These are phyloP conservation scores for Gasterosteus nipponicus DNA, from an alignment of 2,113 vertebrate species.

Conservation along the genomic window DNA sequence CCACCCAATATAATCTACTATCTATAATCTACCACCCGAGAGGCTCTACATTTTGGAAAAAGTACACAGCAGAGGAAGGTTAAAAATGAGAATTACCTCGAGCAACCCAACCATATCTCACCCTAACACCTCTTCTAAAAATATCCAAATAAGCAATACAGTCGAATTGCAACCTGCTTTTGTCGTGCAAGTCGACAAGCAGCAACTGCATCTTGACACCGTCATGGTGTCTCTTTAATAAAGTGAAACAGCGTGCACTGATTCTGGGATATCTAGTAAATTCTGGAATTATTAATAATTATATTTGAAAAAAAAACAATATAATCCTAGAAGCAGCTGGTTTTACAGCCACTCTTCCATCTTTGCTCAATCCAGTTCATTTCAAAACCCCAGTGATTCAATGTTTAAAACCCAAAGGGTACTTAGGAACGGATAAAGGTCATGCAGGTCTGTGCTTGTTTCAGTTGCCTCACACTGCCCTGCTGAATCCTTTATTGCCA, in stretches of 20 bases:
- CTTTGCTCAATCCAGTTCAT: background rate
- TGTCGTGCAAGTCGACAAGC: background rate
- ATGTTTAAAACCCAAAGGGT: slow-evolving; percentile 10
- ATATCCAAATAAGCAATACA: background rate
- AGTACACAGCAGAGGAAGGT: background rate
- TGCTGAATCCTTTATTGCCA: slow-evolving; percentile 47
- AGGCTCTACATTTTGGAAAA: slow-evolving; percentile 14
- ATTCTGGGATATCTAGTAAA: background rate
- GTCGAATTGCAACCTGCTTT: background rate
- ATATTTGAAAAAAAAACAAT: background rate
- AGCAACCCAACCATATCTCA: background rate
- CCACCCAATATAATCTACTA: background rate
- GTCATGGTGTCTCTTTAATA: background rate
- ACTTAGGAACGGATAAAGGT: background rate
- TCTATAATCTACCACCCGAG: background rate
- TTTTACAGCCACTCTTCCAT: background rate
- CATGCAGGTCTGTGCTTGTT: slow-evolving; percentile 48
- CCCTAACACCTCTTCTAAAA: background rate
- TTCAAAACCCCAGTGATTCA: slow-evolving; percentile 7
- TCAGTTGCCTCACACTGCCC: slow-evolving; percentile 30
- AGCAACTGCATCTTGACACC: background rate
- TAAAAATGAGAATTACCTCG: background rate
- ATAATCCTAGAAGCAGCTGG: background rate
- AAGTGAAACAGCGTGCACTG: background rate
- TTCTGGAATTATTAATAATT: background rate